Evolutionary conservation across 2,113 vertebrate species (phyloP).

Genomic region (Grantiella picta): DNA sequence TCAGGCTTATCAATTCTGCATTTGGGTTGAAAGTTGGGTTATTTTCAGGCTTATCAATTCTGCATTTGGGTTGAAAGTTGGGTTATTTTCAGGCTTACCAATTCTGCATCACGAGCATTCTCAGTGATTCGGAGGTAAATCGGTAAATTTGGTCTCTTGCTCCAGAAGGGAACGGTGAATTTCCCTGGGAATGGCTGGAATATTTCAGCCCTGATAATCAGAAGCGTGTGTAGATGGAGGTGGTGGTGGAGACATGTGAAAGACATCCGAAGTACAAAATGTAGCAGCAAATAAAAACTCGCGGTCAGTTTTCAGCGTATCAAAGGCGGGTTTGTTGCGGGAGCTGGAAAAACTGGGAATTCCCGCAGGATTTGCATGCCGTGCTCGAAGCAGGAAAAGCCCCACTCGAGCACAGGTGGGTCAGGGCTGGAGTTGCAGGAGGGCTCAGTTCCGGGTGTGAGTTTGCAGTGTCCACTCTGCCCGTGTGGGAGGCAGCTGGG

Average conservation of each 20-base stretch:
- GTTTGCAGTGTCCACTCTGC: neutral
- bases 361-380: rapidly evolving
- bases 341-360: neutral
- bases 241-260: neutral
- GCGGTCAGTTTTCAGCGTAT: rapidly evolving
- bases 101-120: neutral
- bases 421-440: neutral
- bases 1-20: neutral
- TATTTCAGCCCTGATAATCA: neutral
- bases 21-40: too few species aligned
- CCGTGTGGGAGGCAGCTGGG: neutral
- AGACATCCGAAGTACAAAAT: neutral
- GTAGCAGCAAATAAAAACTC: neutral
- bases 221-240: neutral
- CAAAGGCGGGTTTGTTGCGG: rapidly evolving
- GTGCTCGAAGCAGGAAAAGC: neutral
- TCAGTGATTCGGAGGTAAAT: neutral
- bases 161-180: neutral
- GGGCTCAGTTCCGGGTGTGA: neutral
- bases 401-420: rapidly evolving
- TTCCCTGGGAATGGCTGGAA: neutral
- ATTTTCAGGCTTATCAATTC: too few species aligned
- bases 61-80: neutral
- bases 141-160: neutral
- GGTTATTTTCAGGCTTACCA: neutral